These are phyloP conservation scores for honey bee (Apis mellifera) DNA, from an alignment of 1,140 invertebrate species.

Conservation along the genomic window Amel_HAv3.1 CM009936.2:12999501-13000000, in stretches of 20 bases:
- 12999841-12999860: neutral
- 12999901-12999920: conserved; percentile 61
- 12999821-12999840: neutral
- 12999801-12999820: neutral
- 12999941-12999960: conserved; percentile 40
- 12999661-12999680: no score
- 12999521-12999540: neutral
- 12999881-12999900: neutral
- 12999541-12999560: neutral
- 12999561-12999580: no score
- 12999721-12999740: no score
- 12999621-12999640: neutral
- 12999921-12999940: conserved; percentile 73
- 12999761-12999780: neutral
- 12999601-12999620: neutral
- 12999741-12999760: neutral
- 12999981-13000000: conserved; percentile 11
- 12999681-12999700: no score
- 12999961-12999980: conserved; percentile 64
- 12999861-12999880: neutral
- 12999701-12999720: no score
- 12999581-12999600: neutral
- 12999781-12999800: neutral
- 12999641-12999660: neutral
- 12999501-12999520: neutral